These are phyloP conservation scores for Ctenodactylus gundi DNA, from an alignment of 2,113 vertebrate genomes.

Conservation along the genomic window DNA sequence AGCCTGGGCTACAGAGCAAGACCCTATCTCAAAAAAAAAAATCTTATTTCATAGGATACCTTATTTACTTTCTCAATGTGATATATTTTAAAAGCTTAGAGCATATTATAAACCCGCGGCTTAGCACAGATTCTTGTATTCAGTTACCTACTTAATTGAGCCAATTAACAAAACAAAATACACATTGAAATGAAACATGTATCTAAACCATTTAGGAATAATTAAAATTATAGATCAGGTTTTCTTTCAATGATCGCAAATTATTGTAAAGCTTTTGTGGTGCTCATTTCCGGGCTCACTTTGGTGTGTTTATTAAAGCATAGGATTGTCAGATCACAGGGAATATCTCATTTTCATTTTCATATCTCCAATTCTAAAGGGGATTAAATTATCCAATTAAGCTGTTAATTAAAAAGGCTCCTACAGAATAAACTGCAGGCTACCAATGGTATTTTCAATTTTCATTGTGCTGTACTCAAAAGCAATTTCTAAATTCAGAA, in stretches of 20 bases:
- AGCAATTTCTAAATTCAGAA: conserved; percentile 60
- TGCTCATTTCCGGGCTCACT: conserved; percentile 67
- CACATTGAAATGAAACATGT: conserved; percentile 67
- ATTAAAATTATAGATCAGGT: conserved; percentile 77
- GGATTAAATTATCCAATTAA: conserved; percentile 85
- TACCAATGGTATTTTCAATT: conserved; percentile 69
- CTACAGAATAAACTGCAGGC: conserved; percentile 76
- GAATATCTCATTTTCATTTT: conserved; percentile 80
- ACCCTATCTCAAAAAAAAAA: too few relatives aligned
- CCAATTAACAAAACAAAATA: conserved; percentile 72
- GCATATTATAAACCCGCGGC: conserved; percentile 39
- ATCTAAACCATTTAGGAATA: conserved; percentile 72
- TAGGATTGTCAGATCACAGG: conserved; percentile 70
- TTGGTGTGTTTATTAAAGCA: conserved; percentile 82
- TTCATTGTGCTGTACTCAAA: conserved; percentile 56
- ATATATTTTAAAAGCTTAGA: conserved; percentile 58
- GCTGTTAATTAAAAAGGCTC: conserved; percentile 77
- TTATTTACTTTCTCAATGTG: conserved; percentile 40
- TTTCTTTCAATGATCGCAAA: conserved; percentile 81
- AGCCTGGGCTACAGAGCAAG: too few relatives aligned
- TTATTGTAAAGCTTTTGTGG: conserved; percentile 74
- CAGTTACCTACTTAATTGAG: conserved; percentile 65
- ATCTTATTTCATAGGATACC: conserved; percentile 47
- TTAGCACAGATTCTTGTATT: conserved; percentile 56
- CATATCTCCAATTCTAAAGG: conserved; percentile 80